Conservation (phyloP, 2,888 invertebrate genomes). For the Meiosimyza platycephala region DNA sequence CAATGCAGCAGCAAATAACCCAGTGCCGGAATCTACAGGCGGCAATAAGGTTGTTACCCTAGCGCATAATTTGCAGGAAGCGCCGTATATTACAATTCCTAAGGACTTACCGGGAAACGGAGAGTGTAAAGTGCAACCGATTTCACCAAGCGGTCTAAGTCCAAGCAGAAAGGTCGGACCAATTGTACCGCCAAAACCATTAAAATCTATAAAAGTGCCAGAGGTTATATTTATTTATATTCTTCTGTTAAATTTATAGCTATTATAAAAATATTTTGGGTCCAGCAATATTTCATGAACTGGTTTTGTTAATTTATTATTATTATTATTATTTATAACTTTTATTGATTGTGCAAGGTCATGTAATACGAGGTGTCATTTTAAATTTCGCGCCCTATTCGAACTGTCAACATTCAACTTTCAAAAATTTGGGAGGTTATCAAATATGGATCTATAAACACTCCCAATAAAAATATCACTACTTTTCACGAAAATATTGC, state of each 20-base stretch:
- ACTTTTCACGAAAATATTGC: too few relatives aligned
- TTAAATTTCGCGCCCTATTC: too few relatives aligned
- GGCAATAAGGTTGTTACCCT: constrained; percentile 42
- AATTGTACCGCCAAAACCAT: constrained; percentile 83
- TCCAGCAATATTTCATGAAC: too few relatives aligned
- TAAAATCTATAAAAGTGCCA: constrained; percentile 68
- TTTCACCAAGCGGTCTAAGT: background rate
- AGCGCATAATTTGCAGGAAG: constrained; percentile 44
- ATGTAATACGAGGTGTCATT: too few relatives aligned
- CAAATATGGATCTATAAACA: too few relatives aligned
- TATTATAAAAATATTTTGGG: background rate
- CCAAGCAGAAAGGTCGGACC: constrained; percentile 74
- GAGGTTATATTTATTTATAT: constrained; percentile 59
- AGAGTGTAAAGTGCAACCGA: background rate
- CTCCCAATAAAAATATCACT: too few relatives aligned
- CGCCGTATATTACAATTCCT: background rate
- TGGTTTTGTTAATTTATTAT: too few relatives aligned
- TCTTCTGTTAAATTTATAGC: background rate
- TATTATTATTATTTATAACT: too few relatives aligned
- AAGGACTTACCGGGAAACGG: background rate
- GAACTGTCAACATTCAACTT: too few relatives aligned
- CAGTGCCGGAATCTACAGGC: background rate
- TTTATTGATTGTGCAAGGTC: too few relatives aligned
- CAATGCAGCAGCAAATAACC: background rate
- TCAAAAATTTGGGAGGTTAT: too few relatives aligned